A percentile compares a stretch with the other conserved stretches of the same genome.
phyloP scores from a whole-genome alignment of 2,797 vertebrate genomes.

The Anabas testudineus region DNA sequence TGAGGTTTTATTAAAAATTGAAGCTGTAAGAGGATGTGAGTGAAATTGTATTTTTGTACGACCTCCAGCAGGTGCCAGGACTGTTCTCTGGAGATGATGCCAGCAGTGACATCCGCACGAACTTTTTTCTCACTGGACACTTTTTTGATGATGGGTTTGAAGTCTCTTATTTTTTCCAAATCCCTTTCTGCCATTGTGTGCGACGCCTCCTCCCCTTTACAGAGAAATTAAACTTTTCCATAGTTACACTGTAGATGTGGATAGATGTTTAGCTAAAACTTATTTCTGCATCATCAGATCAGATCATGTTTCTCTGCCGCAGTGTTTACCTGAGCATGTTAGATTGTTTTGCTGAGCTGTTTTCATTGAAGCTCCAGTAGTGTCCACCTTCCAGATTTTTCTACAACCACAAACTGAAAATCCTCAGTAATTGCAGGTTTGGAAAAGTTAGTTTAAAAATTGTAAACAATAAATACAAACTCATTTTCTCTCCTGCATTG shows the following conservation, averaged over 20 bases:
- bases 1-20: neutral
- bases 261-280: too few relatives aligned
- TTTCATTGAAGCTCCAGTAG: constrained; percentile 24
- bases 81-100: constrained; percentile 75
- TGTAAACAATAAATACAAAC: too few relatives aligned
- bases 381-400: constrained; percentile 37
- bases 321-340: constrained; percentile 27
- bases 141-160: too few relatives aligned
- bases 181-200: neutral
- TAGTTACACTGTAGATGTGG: too few relatives aligned
- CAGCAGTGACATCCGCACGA: constrained; percentile 72
- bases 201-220: too few relatives aligned
- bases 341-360: constrained; percentile 48
- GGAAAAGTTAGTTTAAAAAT: too few relatives aligned
- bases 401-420: constrained; percentile 26
- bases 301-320: neutral
- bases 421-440: too few relatives aligned
- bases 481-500: too few relatives aligned
- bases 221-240: too few relatives aligned
- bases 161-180: too few relatives aligned
- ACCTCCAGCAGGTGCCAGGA: constrained; percentile 75
- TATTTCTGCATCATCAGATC: too few relatives aligned
- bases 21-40: neutral
- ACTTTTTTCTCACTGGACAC: too few relatives aligned
- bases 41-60: neutral